Percentiles rank a stretch among this genome's conserved stretches.
Conservation (phyloP, 2,888 invertebrate species). For the Netelia melanura region DNA sequence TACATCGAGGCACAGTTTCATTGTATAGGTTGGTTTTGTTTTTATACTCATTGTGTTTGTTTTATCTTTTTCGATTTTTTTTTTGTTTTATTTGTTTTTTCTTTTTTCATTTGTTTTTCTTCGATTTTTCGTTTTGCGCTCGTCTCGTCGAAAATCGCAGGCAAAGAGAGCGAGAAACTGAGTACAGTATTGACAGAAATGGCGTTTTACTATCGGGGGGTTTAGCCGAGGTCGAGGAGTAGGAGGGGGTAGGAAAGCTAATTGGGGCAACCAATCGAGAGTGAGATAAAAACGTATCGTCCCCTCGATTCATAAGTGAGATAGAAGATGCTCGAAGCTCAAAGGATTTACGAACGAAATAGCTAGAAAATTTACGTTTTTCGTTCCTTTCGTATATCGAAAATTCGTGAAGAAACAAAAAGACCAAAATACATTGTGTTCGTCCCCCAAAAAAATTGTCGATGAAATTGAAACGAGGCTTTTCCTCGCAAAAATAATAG, state of each 20-base stretch:
- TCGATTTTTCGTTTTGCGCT: slow-evolving; percentile 61
- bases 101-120: slow-evolving; percentile 40
- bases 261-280: slow-evolving; percentile 35
- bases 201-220: neutral
- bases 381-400: slow-evolving; percentile 4
- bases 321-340: neutral
- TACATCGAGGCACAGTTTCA: slow-evolving; percentile 88
- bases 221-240: neutral
- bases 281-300: slow-evolving; percentile 26
- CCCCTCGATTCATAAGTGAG: slow-evolving; percentile 7
- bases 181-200: slow-evolving; percentile 17
- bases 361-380: slow-evolving; percentile 36
- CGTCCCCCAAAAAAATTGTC: too few species aligned
- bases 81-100: slow-evolving; percentile 50
- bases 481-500: too few species aligned
- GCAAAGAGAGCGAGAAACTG: slow-evolving; percentile 20
- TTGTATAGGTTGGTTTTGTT: slow-evolving; percentile 84
- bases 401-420: neutral
- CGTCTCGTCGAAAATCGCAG: slow-evolving; percentile 51
- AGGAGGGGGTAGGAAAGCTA: slow-evolving; percentile 26
- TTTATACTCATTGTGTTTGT: slow-evolving; percentile 66
- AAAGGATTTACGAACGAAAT: slow-evolving; percentile 13
- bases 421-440: too few species aligned
- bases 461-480: too few species aligned
- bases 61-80: slow-evolving; percentile 42